A percentile compares a stretch with the other conserved stretches of the same genome.
Conservation (phyloP, 2,113 vertebrate genomes). For the Semicossyphus pulcher region DNA sequence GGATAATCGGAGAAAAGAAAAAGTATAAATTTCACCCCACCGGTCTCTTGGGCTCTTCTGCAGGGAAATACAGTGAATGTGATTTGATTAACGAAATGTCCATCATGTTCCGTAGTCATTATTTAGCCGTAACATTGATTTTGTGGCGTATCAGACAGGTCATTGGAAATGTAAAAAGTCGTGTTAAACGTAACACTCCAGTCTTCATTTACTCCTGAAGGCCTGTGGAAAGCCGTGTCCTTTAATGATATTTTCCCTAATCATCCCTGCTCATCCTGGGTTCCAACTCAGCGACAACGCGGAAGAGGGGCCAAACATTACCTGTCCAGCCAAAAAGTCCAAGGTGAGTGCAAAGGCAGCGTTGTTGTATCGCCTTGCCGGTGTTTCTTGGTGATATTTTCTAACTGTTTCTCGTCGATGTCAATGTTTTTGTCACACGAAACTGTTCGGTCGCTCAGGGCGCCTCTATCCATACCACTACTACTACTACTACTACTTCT, state of each 20-base stretch:
- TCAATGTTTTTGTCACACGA: constrained; percentile 78
- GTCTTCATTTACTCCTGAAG: constrained; percentile 43
- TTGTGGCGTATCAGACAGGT: background rate
- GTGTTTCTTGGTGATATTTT: constrained; percentile 82
- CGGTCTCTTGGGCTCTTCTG: no score
- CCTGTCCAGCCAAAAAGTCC: constrained; percentile 88
- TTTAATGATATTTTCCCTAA: background rate
- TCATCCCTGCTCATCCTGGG: background rate
- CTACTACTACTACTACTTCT: no score
- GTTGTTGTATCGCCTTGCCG: constrained; percentile 71
- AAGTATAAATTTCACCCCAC: no score
- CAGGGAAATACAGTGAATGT: no score
- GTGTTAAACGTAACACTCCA: background rate
- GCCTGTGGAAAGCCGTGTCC: constrained; percentile 64
- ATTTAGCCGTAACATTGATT: background rate
- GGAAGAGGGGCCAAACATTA: constrained; percentile 19
- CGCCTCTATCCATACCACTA: constrained; percentile 73
- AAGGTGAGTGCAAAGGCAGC: constrained; percentile 83
- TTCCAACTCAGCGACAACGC: background rate
- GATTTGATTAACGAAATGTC: no score
- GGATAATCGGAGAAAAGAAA: no score
- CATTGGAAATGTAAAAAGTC: background rate
- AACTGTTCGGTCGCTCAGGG: constrained; percentile 66
- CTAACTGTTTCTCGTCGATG: constrained; percentile 85
- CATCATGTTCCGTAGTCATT: background rate